Percentiles rank a stretch among this genome's conserved stretches.
These are phyloP conservation scores for Plecturocebus donacophilus DNA, from an alignment of 2,113 vertebrate genomes.

Conservation along the genomic window DNA sequence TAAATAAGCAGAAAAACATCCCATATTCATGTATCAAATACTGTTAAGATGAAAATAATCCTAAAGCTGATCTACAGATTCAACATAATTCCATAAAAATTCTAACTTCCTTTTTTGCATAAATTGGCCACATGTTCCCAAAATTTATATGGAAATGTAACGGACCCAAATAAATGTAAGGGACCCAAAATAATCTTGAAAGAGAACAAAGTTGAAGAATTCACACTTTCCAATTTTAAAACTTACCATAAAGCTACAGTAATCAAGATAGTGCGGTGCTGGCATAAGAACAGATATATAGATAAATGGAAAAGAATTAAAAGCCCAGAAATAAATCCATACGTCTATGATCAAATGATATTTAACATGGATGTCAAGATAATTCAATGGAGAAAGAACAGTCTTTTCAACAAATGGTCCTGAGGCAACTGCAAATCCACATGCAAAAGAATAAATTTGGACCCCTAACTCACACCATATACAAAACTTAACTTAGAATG, in stretches of 20 bases:
- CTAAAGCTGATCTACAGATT: background rate
- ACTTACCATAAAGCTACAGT: background rate
- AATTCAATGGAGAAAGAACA: background rate
- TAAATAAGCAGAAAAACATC: too few relatives aligned
- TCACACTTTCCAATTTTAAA: background rate
- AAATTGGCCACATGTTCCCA: background rate
- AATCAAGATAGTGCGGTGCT: background rate
- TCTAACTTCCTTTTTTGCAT: background rate
- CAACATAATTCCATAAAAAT: conserved; percentile 1
- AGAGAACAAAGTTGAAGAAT: background rate
- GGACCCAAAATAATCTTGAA: background rate
- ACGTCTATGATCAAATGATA: background rate
- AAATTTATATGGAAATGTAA: background rate
- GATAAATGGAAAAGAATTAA: background rate
- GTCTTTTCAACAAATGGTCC: background rate
- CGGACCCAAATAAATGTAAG: background rate
- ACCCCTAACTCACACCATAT: background rate
- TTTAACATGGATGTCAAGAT: background rate
- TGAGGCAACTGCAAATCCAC: background rate
- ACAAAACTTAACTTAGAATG: background rate
- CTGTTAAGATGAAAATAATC: background rate
- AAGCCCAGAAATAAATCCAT: background rate
- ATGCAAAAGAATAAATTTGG: background rate
- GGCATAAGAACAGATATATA: too few relatives aligned
- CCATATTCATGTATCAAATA: background rate